Conservation (phyloP, 2,797 vertebrate species). For the Silurus aristotelis region DNA sequence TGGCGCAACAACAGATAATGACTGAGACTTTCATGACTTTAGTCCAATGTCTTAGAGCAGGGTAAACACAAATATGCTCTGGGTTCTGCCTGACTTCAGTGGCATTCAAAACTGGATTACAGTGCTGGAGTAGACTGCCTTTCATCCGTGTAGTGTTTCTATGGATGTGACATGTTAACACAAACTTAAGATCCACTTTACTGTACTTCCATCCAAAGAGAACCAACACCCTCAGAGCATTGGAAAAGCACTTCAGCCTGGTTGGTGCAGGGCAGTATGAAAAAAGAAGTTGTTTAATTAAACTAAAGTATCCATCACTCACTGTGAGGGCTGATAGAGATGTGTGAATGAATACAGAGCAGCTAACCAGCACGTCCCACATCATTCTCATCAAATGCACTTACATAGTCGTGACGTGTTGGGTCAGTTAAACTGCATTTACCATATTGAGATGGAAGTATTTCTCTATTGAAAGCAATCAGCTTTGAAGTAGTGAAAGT, state of each 20-base stretch:
- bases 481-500: conserved; percentile 1
- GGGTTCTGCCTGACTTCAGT: not conserved
- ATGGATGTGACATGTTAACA: not conserved
- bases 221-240: not conserved
- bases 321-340: not conserved
- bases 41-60: not conserved
- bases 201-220: not conserved
- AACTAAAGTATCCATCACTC: not conserved
- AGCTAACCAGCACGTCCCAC: not conserved
- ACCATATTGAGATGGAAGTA: not conserved
- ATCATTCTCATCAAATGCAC: not conserved
- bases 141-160: not conserved
- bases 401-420: not conserved
- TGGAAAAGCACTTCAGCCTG: not conserved
- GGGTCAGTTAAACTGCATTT: not conserved
- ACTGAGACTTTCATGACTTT: not conserved
- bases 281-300: conserved; percentile 1
- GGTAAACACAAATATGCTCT: not conserved
- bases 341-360: not conserved
- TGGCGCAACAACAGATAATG: not conserved
- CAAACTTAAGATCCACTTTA: not conserved
- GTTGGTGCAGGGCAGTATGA: not conserved
- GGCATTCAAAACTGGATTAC: not conserved
- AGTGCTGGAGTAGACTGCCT: not conserved
- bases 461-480: not conserved